phyloP scores from a whole-genome alignment of 2,888 invertebrate genomes.

The Laothoe populi region DNA sequence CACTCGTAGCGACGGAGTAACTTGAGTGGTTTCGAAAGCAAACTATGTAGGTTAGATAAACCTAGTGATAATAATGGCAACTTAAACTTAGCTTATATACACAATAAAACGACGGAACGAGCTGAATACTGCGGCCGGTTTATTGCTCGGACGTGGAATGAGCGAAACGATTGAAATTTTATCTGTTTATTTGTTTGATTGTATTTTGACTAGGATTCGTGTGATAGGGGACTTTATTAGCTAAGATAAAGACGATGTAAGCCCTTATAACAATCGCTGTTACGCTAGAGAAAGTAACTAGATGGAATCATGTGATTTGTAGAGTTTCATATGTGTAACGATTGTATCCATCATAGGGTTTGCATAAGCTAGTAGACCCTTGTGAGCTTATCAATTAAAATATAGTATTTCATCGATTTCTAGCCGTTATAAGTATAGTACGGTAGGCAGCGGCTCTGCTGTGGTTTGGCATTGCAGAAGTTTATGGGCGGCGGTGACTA shows the following conservation, averaged over 20 bases:
- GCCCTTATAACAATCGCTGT: neutral
- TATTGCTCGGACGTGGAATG: conserved; percentile 3
- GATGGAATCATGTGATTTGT: too few species aligned
- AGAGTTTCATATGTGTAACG: too few species aligned
- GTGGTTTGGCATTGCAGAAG: too few species aligned
- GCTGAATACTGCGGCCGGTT: conserved; percentile 13
- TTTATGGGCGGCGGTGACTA: too few species aligned
- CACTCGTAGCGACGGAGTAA: conserved; percentile 26
- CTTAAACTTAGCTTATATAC: conserved; percentile 15
- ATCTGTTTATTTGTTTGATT: neutral
- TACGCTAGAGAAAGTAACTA: too few species aligned
- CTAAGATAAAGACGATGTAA: neutral
- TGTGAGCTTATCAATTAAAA: too few species aligned
- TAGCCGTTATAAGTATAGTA: too few species aligned
- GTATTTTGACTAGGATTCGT: neutral
- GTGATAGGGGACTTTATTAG: neutral
- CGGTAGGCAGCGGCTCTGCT: too few species aligned
- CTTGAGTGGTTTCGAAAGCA: conserved; percentile 30
- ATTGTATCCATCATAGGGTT: too few species aligned
- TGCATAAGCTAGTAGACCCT: too few species aligned
- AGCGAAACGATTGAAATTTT: neutral
- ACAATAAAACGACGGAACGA: conserved; percentile 14
- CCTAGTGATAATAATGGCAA: conserved; percentile 20
- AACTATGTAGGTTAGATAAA: conserved; percentile 29
- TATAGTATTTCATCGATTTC: too few species aligned